Conservation (phyloP, 2,113 vertebrate species). For the Paradoxurus hermaphroditus region DNA sequence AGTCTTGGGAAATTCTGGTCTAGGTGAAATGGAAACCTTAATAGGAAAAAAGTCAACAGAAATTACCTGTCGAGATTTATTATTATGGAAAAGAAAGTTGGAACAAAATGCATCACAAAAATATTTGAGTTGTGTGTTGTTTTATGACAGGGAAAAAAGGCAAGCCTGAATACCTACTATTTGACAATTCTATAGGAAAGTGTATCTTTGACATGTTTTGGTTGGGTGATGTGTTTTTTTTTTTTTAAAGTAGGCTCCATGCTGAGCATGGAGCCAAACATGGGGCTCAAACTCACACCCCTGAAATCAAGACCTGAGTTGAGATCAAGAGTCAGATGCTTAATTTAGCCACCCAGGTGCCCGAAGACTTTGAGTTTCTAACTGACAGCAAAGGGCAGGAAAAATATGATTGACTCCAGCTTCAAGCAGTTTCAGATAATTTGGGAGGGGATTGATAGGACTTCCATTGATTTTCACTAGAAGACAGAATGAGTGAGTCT, state of each 20-base stretch:
- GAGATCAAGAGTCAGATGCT: no score
- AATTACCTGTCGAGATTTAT: not conserved
- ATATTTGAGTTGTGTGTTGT: not conserved
- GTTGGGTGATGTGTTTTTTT: no score
- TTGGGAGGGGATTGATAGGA: not conserved
- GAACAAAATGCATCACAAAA: not conserved
- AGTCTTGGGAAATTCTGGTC: constrained; percentile 30
- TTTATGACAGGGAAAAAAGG: not conserved
- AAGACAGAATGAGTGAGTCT: not conserved
- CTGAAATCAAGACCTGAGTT: no score
- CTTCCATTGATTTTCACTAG: not conserved
- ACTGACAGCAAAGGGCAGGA: not conserved
- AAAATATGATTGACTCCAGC: not conserved
- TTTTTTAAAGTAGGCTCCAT: no score
- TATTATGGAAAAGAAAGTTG: constrained; percentile 16
- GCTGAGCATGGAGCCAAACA: no score
- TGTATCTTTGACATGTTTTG: not conserved
- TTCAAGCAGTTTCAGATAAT: not conserved
- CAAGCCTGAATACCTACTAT: not conserved
- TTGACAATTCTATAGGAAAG: not conserved
- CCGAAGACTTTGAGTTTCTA: not conserved
- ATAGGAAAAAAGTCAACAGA: constrained; percentile 17
- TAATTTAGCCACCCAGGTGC: no score
- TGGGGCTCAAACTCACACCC: no score
- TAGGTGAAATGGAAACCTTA: not conserved